These are phyloP conservation scores for Drosophila mettleri DNA, from an alignment of 2,888 invertebrate species.

Conservation along the genomic window DNA sequence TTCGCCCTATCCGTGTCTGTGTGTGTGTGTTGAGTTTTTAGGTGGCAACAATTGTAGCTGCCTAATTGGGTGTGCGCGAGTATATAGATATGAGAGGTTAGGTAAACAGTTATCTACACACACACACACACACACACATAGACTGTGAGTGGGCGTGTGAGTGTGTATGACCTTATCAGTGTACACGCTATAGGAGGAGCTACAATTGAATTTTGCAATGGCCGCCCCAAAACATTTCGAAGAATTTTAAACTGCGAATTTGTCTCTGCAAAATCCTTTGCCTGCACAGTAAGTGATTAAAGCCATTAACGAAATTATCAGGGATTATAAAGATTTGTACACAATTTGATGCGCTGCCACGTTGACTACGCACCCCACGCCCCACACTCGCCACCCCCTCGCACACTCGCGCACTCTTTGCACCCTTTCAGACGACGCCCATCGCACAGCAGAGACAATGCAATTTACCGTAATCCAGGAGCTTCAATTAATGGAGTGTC, in stretches of 20 bases:
- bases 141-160: slow-evolving; percentile 8
- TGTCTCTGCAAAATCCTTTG: slow-evolving; percentile 19
- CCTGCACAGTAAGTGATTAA: slow-evolving; percentile 82
- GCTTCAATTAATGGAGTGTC: slow-evolving; percentile 84
- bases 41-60: slow-evolving; percentile 75
- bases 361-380: slow-evolving; percentile 17
- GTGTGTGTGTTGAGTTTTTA: slow-evolving; percentile 57
- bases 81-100: slow-evolving; percentile 50
- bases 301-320: slow-evolving; percentile 85
- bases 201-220: slow-evolving; percentile 60
- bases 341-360: slow-evolving; percentile 69
- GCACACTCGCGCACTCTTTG: not conserved
- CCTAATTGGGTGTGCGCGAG: slow-evolving; percentile 74
- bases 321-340: slow-evolving; percentile 83
- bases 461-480: slow-evolving; percentile 83
- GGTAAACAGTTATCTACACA: slow-evolving; percentile 57
- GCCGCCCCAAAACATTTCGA: slow-evolving; percentile 48
- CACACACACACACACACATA: slow-evolving; percentile 15
- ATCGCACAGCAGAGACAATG: slow-evolving; percentile 80
- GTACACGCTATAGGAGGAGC: slow-evolving; percentile 67
- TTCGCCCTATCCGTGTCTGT: slow-evolving; percentile 3
- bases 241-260: slow-evolving; percentile 38
- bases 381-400: not conserved
- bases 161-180: slow-evolving; percentile 59
- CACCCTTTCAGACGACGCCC: slow-evolving; percentile 49